A percentile compares a stretch with the other conserved stretches of the same genome.
phyloP scores from a whole-genome alignment of 2,888 invertebrate genomes.

The Polymixis lichenea region DNA sequence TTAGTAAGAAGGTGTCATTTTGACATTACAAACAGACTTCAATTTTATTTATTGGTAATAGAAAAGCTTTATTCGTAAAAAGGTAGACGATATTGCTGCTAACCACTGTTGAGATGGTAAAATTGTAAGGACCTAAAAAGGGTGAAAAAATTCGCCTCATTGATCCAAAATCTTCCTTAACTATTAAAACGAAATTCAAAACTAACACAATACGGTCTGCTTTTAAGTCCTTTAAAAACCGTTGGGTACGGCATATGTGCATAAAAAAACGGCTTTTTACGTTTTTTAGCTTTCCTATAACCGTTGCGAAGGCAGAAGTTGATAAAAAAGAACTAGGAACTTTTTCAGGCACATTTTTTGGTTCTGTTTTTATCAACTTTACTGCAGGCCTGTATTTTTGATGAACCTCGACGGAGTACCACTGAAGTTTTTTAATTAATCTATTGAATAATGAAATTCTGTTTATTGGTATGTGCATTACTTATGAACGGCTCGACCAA shows the following conservation, averaged over 20 bases:
- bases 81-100: too few relatives aligned
- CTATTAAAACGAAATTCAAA: not conserved
- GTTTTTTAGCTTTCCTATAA: slow-evolving; percentile 28
- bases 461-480: too few relatives aligned
- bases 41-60: too few relatives aligned
- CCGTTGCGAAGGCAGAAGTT: slow-evolving; percentile 27
- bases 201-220: not conserved
- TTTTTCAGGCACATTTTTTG: slow-evolving; percentile 22
- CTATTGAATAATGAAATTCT: too few relatives aligned
- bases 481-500: too few relatives aligned
- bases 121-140: too few relatives aligned
- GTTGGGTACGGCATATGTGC: not conserved
- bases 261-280: slow-evolving; percentile 26
- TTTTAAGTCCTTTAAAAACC: not conserved
- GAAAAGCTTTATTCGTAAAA: too few relatives aligned
- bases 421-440: slow-evolving; percentile 1
- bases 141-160: not conserved
- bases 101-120: too few relatives aligned
- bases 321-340: slow-evolving; percentile 25
- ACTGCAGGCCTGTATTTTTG: slow-evolving; percentile 12
- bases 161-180: not conserved
- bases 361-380: slow-evolving; percentile 30
- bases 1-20: too few relatives aligned
- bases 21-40: too few relatives aligned
- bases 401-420: slow-evolving; percentile 10